Evolutionary conservation across 2,888 invertebrate species (phyloP), one percentile per base, ranked within the genome.

Genomic region (Chaetoderma sp.): DNA sequence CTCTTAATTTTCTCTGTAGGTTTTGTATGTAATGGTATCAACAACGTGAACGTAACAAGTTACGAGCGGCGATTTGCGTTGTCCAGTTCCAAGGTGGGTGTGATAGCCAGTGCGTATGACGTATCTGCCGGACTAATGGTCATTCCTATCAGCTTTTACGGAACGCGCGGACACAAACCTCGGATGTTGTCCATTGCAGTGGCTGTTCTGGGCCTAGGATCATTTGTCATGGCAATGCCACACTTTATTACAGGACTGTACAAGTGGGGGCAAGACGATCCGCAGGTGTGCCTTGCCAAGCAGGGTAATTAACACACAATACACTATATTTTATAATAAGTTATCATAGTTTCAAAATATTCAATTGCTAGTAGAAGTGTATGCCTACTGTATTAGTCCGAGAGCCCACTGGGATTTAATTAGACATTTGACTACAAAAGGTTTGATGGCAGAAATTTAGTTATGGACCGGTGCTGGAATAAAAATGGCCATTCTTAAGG

Each of bases 211-310:
- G 93, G 87, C 0, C 52, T 87, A 4, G 84, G 89, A 1, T 88
- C 94, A 1, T 86, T 94, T 63, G 89, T 93, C 57, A 95, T 94
- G 87, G 91, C 93, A 0, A 84, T 93, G 62, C 94, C 95, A 0
- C 93, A 94, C 82, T 94, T 94, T 85, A 87, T 93, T 27, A 91
- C 92, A 1, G 91, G 91, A 0, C 88, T 89, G 0, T 93, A 94
- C 83, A 67, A 77, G 36, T 77, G 78, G 68, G 79, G 81, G 6
- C 68, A 76, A 49, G 70, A 57, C 25, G 58, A 76, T 36, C 52
- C 71, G n/a, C 56, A 62, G 13, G 60, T n/a, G n/a, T n/a, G n/a
- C n/a, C n/a, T n/a, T n/a, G n/a, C n/a, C n/a, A n/a, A n/a, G n/a
- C n/a, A n/a, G n/a, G n/a, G n/a, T n/a, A n/a, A n/a, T n/a, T n/a